Percentiles rank a stretch among this genome's conserved stretches.
phyloP scores from a whole-genome alignment of 2,797 vertebrate species.

The Dermochelys coriacea region DNA sequence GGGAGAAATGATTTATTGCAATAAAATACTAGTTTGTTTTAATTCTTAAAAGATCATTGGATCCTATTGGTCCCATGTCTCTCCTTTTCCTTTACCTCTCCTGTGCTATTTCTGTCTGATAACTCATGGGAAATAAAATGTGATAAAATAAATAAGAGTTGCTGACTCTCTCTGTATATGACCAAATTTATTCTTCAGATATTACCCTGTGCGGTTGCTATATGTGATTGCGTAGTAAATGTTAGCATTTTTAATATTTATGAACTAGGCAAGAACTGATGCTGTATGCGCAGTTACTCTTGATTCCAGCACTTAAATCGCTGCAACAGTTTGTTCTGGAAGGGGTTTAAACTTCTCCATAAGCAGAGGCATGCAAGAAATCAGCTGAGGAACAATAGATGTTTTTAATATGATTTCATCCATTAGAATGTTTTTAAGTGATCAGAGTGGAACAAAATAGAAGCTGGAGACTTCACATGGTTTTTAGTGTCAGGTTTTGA shows the following conservation, averaged over 20 bases:
- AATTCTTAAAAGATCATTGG: not conserved
- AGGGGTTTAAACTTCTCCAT: not conserved
- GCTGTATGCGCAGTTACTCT: accelerated
- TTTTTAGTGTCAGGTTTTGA: not conserved
- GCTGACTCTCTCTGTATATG: not conserved
- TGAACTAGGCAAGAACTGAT: not conserved
- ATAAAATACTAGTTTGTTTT: not conserved
- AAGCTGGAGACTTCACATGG: accelerated
- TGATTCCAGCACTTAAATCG: not conserved
- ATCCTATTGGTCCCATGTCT: not conserved
- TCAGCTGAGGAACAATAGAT: not conserved
- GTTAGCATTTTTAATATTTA: not conserved
- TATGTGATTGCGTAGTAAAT: not conserved
- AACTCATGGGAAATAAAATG: not conserved
- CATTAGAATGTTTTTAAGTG: not conserved
- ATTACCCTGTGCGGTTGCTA: not conserved
- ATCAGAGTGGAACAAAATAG: not conserved
- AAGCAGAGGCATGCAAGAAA: not conserved
- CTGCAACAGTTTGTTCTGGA: not conserved
- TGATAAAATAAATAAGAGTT: not conserved
- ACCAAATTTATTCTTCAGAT: not conserved
- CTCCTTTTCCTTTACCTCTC: not conserved
- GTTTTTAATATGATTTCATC: not conserved
- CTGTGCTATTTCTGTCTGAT: not conserved
- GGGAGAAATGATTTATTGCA: not conserved